Conservation (phyloP, 2,797 vertebrate species). For the Amphiprion clarkii region DNA sequence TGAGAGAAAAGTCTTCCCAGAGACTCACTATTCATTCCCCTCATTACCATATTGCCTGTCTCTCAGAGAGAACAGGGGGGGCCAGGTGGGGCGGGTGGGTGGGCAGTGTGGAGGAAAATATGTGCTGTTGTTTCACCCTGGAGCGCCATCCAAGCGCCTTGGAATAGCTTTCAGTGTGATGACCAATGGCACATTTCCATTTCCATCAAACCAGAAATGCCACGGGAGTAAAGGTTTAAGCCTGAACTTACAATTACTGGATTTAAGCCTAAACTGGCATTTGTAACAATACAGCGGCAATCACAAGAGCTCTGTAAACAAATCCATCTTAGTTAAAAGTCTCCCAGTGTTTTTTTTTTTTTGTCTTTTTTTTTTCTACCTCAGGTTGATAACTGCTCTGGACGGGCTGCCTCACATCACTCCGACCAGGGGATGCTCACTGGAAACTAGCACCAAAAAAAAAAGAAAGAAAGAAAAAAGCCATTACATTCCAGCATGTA, state of each 20-base stretch:
- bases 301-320: slow-evolving; percentile 53
- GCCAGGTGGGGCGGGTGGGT: slow-evolving; percentile 47
- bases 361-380: background rate
- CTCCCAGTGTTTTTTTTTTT: background rate
- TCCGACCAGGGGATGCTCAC: background rate
- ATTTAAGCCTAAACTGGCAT: slow-evolving; percentile 59
- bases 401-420: background rate
- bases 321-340: slow-evolving; percentile 57
- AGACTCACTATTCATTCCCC: slow-evolving; percentile 71
- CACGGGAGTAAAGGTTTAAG: slow-evolving; percentile 66
- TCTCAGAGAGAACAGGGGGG: slow-evolving; percentile 54
- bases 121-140: slow-evolving; percentile 71
- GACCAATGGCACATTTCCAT: slow-evolving; percentile 76
- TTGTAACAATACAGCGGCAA: slow-evolving; percentile 54
- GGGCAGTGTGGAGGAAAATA: background rate
- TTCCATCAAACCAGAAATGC: slow-evolving; percentile 73
- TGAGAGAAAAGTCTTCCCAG: slow-evolving; percentile 59
- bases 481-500: background rate
- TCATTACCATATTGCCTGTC: slow-evolving; percentile 77
- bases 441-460: background rate
- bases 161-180: slow-evolving; percentile 73
- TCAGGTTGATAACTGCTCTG: background rate
- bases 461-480: background rate
- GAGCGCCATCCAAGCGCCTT: slow-evolving; percentile 64
- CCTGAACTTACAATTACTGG: slow-evolving; percentile 62